A percentile compares a stretch with the other conserved stretches of the same genome.
phyloP scores from a whole-genome alignment of 1,140 invertebrate species.

The Pentalonia nigronervosa region DNA sequence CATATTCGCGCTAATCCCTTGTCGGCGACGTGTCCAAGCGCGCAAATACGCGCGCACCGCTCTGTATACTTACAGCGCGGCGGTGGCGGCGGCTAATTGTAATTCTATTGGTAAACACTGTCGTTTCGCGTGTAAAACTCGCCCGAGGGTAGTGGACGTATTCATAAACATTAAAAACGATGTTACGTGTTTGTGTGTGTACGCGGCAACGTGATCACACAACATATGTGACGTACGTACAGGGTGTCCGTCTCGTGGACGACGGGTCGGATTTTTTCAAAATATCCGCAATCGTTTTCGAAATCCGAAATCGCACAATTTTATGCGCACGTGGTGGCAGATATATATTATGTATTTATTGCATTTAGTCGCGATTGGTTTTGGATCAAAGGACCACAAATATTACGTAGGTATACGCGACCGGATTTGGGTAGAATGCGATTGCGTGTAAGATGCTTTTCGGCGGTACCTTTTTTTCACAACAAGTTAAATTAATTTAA shows the following conservation, averaged over 20 bases:
- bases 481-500: too few relatives aligned
- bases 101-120: slow-evolving; percentile 53
- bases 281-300: not conserved
- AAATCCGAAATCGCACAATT: not conserved
- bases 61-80: not conserved
- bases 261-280: not conserved
- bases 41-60: not conserved
- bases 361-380: too few relatives aligned
- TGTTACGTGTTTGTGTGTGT: not conserved
- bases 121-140: slow-evolving; percentile 25
- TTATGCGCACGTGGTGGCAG: too few relatives aligned
- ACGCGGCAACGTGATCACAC: not conserved
- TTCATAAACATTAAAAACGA: not conserved
- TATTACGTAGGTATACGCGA: not conserved
- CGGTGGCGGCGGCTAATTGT: slow-evolving; percentile 38
- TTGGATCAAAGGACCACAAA: not conserved
- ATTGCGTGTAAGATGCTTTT: too few relatives aligned
- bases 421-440: too few relatives aligned
- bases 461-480: too few relatives aligned
- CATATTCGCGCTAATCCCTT: slow-evolving; percentile 39
- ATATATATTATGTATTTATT: too few relatives aligned
- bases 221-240: not conserved
- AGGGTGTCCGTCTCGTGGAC: not conserved
- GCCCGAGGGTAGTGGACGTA: not conserved
- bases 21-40: slow-evolving; percentile 49